phyloP scores from a whole-genome alignment of 2,888 invertebrate species.

The Scaptomyza parva region DNA sequence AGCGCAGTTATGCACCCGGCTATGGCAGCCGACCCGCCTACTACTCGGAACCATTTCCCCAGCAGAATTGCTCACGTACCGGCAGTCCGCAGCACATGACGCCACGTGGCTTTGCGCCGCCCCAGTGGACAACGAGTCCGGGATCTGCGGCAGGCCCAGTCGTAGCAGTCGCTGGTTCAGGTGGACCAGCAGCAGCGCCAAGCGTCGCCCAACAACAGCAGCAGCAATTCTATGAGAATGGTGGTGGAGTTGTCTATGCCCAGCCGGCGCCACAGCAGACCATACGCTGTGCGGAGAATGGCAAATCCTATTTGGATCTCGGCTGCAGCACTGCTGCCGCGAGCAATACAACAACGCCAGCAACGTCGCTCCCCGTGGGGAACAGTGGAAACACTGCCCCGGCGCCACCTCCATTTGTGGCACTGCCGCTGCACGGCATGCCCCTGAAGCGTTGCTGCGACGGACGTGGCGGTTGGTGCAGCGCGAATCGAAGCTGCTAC shows the following conservation, averaged over 20 bases:
- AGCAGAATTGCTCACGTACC: conserved; percentile 84
- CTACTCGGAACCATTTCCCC: conserved; percentile 85
- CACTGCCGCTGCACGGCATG: conserved; percentile 77
- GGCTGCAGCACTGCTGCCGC: conserved; percentile 88
- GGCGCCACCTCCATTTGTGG: conserved; percentile 46
- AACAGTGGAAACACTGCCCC: conserved; percentile 24
- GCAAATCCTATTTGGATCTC: conserved; percentile 94
- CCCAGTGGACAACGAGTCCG: conserved; percentile 70
- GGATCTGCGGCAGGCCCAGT: conserved; percentile 18
- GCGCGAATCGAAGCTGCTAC: conserved; percentile 91
- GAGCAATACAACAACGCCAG: conserved; percentile 44
- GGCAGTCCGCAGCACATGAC: conserved; percentile 86
- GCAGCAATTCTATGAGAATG: conserved; percentile 67
- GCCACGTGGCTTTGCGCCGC: conserved; percentile 71
- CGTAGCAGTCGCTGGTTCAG: conserved; percentile 8
- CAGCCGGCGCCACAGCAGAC: conserved; percentile 92
- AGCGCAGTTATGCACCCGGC: conserved; percentile 75
- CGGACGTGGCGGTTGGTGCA: conserved; percentile 89
- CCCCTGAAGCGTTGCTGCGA: conserved; percentile 88
- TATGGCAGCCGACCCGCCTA: conserved; percentile 83
- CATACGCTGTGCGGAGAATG: conserved; percentile 94
- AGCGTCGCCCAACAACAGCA: conserved; percentile 47
- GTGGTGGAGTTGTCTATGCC: conserved; percentile 66
- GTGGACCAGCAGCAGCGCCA: conserved; percentile 28
- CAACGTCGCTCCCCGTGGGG: conserved; percentile 31